Evolutionary conservation across 2,113 vertebrate genomes (phyloP), one percentile per base, ranked within the genome.

Genomic region (Eleginops maclovinus): DNA sequence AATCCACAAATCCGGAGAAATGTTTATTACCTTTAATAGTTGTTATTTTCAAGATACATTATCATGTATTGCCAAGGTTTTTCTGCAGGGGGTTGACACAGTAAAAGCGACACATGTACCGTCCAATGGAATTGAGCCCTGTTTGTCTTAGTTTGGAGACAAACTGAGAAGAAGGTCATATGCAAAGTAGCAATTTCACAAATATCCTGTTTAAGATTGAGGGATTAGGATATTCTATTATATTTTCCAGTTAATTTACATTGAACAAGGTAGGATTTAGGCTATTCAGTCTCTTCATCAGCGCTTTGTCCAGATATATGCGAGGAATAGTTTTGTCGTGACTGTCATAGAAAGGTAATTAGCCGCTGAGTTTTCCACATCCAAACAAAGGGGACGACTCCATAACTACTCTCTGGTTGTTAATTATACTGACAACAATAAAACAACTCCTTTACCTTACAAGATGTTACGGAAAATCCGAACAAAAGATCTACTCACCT

Each of bases 151-250:
- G 22, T 10, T 26, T 21, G 13, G 19, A 49, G 47, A 56, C 36
- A 26, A 55, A 68, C 16, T 17, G 49, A 49, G 24, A 64, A 51
- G 41, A 56, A 72, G 71, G 72, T 74, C 72, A 56, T 19, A 47
- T 36, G 1, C 17, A 74, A 51, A 51, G 3, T 4, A 21, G 31
- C 31, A 73, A 55, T 44, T 67, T 71, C 36, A 22, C 24, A 13
- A 59, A 21, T 55, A 43, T 11, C 7, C 31, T 44, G 16, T 17
- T 28, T 28, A 9, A 26, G 19, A 46, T 58, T 66, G 19, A 11
- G 22, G 73, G 59, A 46, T 81, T 75, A 49, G 2, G 19, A 4
- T 47, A 44, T 8, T 68, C 8, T 60, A 24, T 73, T 49, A 40
- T 71, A 13, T 16, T 66, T 31, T 9, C 21, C n/a, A 1, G 14